A percentile compares a stretch with the other conserved stretches of the same genome.
Conservation (phyloP, 2,797 vertebrate species). For the Sebastiscus albofasciatus region DNA sequence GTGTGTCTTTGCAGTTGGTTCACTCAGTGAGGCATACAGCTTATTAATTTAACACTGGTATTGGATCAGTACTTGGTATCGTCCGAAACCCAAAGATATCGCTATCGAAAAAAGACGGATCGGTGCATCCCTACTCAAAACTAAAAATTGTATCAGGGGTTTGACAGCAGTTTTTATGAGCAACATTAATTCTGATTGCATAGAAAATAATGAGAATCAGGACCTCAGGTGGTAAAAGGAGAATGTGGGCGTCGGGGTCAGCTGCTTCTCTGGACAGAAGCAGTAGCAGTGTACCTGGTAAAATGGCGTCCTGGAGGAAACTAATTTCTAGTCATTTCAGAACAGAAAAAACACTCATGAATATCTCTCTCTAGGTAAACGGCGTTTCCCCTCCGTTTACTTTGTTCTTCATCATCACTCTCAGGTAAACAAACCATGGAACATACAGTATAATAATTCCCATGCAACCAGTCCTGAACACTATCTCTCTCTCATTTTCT, state of each 20-base stretch:
- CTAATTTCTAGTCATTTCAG: background rate
- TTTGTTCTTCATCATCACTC: constrained; percentile 1
- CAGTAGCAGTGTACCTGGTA: constrained; percentile 5
- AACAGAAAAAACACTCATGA: background rate
- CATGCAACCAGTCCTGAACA: constrained; percentile 28
- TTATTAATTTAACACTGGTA: too few species aligned
- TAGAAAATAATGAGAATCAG: constrained; percentile 16
- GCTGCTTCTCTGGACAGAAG: constrained; percentile 11
- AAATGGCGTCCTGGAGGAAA: background rate
- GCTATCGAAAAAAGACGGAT: too few species aligned
- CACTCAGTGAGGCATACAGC: too few species aligned
- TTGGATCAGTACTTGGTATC: too few species aligned
- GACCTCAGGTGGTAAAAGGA: background rate
- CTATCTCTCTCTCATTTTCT: constrained; percentile 7
- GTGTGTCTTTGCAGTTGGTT: too few species aligned
- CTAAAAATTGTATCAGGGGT: background rate
- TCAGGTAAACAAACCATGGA: constrained; percentile 3
- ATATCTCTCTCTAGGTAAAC: background rate
- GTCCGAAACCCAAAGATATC: too few species aligned
- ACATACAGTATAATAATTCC: constrained; percentile 31
- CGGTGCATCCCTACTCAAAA: too few species aligned
- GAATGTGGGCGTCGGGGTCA: background rate
- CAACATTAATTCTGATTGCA: constrained; percentile 25
- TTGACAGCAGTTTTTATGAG: constrained; percentile 10
- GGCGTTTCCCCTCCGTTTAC: background rate